phyloP scores from a whole-genome alignment of 2,797 vertebrate species.

The Pseudomugil gertrudae region DNA sequence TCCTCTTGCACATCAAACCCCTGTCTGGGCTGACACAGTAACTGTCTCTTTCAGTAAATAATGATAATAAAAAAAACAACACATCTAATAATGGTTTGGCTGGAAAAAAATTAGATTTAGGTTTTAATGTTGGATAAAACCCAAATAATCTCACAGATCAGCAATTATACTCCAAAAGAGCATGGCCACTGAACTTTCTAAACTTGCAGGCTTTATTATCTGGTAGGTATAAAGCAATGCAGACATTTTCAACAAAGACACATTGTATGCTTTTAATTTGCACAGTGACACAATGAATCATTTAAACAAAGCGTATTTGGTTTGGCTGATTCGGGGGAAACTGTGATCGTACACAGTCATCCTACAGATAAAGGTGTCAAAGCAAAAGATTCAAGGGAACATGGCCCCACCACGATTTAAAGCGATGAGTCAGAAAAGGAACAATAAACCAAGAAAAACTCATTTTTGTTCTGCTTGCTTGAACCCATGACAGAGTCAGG shows the following conservation, averaged over 20 bases:
- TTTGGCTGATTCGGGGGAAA: not conserved
- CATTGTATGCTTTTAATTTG: not conserved
- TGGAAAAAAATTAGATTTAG: too few species aligned
- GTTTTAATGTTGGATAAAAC: not conserved
- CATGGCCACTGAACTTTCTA: not conserved
- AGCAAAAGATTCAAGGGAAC: not conserved
- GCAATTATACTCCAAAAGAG: slow-evolving; percentile 8
- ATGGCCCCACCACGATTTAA: not conserved
- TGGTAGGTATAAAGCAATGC: not conserved
- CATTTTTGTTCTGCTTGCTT: not conserved
- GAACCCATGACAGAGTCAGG: slow-evolving; percentile 6
- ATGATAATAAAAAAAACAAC: not conserved
- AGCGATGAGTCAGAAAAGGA: not conserved
- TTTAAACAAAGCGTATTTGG: not conserved
- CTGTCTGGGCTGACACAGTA: slow-evolving; percentile 28
- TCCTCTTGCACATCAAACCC: slow-evolving; percentile 22
- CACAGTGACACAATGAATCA: not conserved
- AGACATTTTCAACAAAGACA: not conserved
- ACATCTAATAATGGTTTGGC: too few species aligned
- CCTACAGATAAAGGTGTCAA: not conserved
- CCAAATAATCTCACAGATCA: slow-evolving; percentile 2
- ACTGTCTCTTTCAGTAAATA: not conserved
- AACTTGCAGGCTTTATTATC: slow-evolving; percentile 9
- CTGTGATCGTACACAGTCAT: slow-evolving; percentile 2
- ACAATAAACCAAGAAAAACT: slow-evolving; percentile 14